Percentiles rank a stretch among this genome's conserved stretches.
Conservation (phyloP, 2,888 invertebrate genomes). For the Apocheima hispidaria region DNA sequence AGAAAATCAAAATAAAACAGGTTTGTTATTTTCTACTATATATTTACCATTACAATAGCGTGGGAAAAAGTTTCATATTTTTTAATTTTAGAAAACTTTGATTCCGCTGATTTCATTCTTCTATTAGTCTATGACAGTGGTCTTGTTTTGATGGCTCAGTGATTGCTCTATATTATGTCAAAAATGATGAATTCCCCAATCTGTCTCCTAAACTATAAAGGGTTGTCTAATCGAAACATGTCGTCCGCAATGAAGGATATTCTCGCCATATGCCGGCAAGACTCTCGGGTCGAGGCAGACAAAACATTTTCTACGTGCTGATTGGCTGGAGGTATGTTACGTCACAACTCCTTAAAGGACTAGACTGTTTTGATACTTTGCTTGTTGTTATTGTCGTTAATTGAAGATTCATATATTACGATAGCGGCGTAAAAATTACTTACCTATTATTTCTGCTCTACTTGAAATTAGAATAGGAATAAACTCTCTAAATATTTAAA, state of each 20-base stretch:
- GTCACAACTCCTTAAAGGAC: conserved; percentile 51
- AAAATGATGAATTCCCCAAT: neutral
- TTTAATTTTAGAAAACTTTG: too few relatives aligned
- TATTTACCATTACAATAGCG: too few relatives aligned
- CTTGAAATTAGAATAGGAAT: too few relatives aligned
- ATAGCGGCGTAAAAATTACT: neutral
- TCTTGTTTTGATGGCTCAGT: too few relatives aligned
- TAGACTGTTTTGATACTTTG: conserved; percentile 61
- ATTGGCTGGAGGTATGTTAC: conserved; percentile 71
- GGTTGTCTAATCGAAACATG: conserved; percentile 83
- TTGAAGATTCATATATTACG: neutral
- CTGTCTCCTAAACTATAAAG: conserved; percentile 65
- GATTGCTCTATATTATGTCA: too few relatives aligned
- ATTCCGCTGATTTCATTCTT: too few relatives aligned
- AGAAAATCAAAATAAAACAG: too few relatives aligned
- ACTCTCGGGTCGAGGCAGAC: conserved; percentile 66
- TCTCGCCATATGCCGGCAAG: conserved; percentile 71
- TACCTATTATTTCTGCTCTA: neutral
- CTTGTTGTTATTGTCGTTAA: neutral
- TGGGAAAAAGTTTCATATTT: too few relatives aligned
- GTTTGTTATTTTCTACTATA: too few relatives aligned
- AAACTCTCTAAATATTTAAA: too few relatives aligned
- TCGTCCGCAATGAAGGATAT: conserved; percentile 78
- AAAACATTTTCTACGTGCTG: conserved; percentile 82
- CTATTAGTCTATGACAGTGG: too few relatives aligned